phyloP scores from a whole-genome alignment of 1,140 invertebrate species.

The Philaenus spumarius region DNA sequence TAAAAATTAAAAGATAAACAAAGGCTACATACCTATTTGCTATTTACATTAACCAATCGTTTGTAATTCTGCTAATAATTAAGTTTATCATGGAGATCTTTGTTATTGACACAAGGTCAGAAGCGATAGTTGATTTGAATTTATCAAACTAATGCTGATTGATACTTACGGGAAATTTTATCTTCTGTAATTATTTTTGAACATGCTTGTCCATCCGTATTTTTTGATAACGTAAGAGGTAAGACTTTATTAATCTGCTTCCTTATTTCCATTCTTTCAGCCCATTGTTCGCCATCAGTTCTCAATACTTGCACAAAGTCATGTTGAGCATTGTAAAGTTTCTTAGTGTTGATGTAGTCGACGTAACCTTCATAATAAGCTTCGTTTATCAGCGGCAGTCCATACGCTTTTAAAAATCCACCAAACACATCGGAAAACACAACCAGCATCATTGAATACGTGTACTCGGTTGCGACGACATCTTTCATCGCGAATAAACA shows the following conservation, averaged over 20 bases:
- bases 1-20: too few relatives aligned
- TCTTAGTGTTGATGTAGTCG: conserved; percentile 6
- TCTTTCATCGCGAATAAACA: conserved; percentile 8
- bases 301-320: conserved; percentile 18
- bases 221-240: not conserved
- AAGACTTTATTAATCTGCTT: conserved; percentile 5
- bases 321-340: conserved; percentile 17
- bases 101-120: too few relatives aligned
- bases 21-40: too few relatives aligned
- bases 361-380: conserved; percentile 26
- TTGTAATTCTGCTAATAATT: too few relatives aligned
- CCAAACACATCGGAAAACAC: conserved; percentile 20
- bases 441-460: conserved; percentile 5
- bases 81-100: too few relatives aligned
- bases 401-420: conserved; percentile 21
- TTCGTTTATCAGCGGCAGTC: conserved; percentile 19
- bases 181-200: too few relatives aligned
- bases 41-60: too few relatives aligned
- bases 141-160: too few relatives aligned
- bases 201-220: too few relatives aligned
- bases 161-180: too few relatives aligned
- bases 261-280: conserved; percentile 11
- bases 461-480: not conserved
- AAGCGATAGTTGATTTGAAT: too few relatives aligned
- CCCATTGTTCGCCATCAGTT: conserved; percentile 25